Base-by-base conservation (phyloP, 2,113 vertebrate species). In the Dunckerocampus dactyliophorus region DNA sequence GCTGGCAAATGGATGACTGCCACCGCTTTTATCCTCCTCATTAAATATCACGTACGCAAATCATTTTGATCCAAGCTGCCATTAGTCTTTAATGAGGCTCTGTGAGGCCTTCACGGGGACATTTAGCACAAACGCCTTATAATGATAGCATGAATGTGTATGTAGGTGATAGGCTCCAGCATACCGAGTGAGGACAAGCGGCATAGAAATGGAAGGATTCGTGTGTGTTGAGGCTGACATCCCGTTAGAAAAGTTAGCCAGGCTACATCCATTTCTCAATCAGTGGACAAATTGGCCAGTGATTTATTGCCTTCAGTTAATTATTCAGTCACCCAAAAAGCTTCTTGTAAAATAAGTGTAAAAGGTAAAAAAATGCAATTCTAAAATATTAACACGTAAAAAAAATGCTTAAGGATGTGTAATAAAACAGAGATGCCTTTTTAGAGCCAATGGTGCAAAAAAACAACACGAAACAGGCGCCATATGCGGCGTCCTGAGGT, bases 401-500 rank as follows among this genome's bases (percentile, higher is more conserved):
- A 80, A 71, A 55, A 67, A 53, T 73, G 80, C 71, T 71, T 85
- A n/a, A n/a, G n/a, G n/a, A n/a, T n/a, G n/a, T n/a, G n/a, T n/a
- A 71, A 86, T 88, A 78, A 87, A 82, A 42, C 76, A 4, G 11
- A 20, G 52, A 59, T 31, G 62, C 34, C 52, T 31, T 81, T 84
- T 81, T 82, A 85, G 83, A 82, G 65, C 74, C 82, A 85, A 84
- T 88, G 85, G 83, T 80, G 86, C 80, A 83, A 76, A 85, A 82
- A 86, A 86, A 87, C 83, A 84, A 83, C 85, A 81, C 79, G 67
- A 85, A 86, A 82, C 79, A 72, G 52, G 68, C 56, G 79, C 59
- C 84, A 80, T 84, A 82, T 87, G 86, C 71, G 71, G 68, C 57
- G 76, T 85, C 80, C 74, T 76, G 48, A 69, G 75, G 71, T 62